These are phyloP conservation scores for Ciona savignyi DNA, from an alignment of 23 tunicate species.

Conservation along the genomic window DNA sequence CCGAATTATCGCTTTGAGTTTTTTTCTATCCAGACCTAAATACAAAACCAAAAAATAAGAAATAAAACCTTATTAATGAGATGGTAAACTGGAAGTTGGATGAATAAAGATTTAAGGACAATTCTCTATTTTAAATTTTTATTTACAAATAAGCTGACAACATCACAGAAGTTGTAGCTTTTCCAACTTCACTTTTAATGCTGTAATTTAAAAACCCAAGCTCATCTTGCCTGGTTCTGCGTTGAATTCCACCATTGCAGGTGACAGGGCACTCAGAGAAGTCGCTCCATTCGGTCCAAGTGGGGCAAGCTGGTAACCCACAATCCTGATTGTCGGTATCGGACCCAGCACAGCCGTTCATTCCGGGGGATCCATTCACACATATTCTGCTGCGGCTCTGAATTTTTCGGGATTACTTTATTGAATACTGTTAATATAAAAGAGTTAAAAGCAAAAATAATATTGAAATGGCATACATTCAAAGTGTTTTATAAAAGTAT, in stretches of 20 bases:
- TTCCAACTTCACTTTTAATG: too few species aligned
- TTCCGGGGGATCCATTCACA: constrained; percentile 43
- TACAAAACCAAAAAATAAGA: too few species aligned
- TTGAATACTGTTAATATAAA: neutral
- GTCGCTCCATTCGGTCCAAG: constrained; percentile 64
- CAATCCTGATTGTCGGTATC: constrained; percentile 11
- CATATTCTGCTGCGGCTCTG: constrained; percentile 28
- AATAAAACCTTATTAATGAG: too few species aligned
- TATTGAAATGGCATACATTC: too few species aligned
- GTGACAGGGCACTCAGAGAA: constrained; percentile 24
- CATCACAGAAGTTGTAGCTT: too few species aligned
- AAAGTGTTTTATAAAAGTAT: too few species aligned
- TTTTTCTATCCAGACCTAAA: too few species aligned
- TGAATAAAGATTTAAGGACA: too few species aligned
- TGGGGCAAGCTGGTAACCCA: constrained; percentile 12
- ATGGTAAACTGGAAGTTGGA: too few species aligned
- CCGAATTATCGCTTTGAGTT: too few species aligned
- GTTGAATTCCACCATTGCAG: constrained; percentile 54
- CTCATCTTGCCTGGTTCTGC: constrained; percentile 22
- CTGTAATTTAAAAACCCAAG: neutral
- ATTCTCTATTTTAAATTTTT: neutral
- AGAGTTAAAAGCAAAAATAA: too few species aligned
- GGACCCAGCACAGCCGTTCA: constrained; percentile 44
- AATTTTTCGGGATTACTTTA: too few species aligned
- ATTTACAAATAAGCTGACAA: neutral